Base-by-base conservation (phyloP, 2,797 vertebrate species). In the Varecia variegata region DNA sequence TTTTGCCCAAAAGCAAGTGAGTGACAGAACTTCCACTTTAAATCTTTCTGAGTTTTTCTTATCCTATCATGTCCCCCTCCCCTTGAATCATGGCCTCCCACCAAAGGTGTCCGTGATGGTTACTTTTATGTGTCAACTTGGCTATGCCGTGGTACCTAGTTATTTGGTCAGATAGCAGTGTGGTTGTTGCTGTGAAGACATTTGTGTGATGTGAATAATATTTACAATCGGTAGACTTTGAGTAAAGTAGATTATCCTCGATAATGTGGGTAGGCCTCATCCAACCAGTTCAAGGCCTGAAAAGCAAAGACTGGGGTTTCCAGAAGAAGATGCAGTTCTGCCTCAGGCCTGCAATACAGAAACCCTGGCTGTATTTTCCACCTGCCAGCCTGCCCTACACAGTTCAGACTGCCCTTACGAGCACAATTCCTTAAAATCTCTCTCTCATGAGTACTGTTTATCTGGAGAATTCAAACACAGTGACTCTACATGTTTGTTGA, bases 391-490 rank as follows among this genome's bases (percentile, higher is more conserved):
- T 88, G 45, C 17, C 35, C 20, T n/a, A 30, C 17, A 54, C 35
- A 74, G 45, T 65, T 65, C 40, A 88, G 45, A 82, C 38, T 79
- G 35, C 40, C 23, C n/a, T 25, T n/a, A 32, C 4, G 54, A 60
- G 3, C 47, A 54, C 68, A 86, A 50, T 70, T 40, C 15, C 45
- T 73, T 43, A 32, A 60, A 83, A 17, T 50, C 23, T n/a, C 38
- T 40, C 13, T 30, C 30, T 38, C 20, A 30, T 20, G 77, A 21
- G 43, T 85, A 85, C 94, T 82, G 5, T 88, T 88, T 82, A 27
- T 81, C 89, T 97, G 97, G 62, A 82, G 81, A 87, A 94, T 7
- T 77, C 76, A 76, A 73, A 85, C 32, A 77, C 5, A 84, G 45
- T 18, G 23, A 15, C 27, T 96, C 73, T 47, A 50, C 83, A 90